phyloP scores from a whole-genome alignment of 2,113 vertebrate species.

The Sebastes schlegelii region DNA sequence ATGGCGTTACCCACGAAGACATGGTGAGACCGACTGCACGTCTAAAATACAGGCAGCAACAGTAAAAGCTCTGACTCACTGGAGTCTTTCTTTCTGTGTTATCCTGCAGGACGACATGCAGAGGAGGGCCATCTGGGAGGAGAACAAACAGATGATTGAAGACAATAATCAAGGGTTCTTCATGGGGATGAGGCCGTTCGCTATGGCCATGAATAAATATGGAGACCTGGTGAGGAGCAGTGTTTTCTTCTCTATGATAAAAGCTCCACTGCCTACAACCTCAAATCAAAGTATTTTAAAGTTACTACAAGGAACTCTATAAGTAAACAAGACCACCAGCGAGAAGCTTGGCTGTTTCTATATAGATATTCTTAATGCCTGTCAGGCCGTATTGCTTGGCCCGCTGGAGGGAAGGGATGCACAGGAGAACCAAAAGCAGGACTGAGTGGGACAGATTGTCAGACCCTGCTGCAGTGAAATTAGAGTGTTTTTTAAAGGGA shows the following conservation, averaged over 20 bases:
- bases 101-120: slow-evolving; percentile 69
- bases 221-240: slow-evolving; percentile 78
- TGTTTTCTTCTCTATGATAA: background rate
- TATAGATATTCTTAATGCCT: too few species aligned
- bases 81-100: slow-evolving; percentile 8
- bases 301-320: too few species aligned
- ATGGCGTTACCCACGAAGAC: slow-evolving; percentile 76
- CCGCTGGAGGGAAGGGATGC: too few species aligned
- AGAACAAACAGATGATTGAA: slow-evolving; percentile 77
- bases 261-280: background rate
- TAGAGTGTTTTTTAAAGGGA: background rate
- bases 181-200: slow-evolving; percentile 74
- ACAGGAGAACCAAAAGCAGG: too few species aligned
- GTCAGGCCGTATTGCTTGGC: too few species aligned
- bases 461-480: too few species aligned
- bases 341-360: too few species aligned
- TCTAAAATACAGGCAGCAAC: background rate
- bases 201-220: slow-evolving; percentile 85
- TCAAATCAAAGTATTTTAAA: background rate
- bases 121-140: slow-evolving; percentile 80
- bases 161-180: slow-evolving; percentile 76
- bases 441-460: too few species aligned
- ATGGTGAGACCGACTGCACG: slow-evolving; percentile 38
- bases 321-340: too few species aligned
- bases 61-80: background rate